Evolutionary conservation across 1,140 invertebrate species (phyloP).

Genomic region (Plutomurus gul): DNA sequence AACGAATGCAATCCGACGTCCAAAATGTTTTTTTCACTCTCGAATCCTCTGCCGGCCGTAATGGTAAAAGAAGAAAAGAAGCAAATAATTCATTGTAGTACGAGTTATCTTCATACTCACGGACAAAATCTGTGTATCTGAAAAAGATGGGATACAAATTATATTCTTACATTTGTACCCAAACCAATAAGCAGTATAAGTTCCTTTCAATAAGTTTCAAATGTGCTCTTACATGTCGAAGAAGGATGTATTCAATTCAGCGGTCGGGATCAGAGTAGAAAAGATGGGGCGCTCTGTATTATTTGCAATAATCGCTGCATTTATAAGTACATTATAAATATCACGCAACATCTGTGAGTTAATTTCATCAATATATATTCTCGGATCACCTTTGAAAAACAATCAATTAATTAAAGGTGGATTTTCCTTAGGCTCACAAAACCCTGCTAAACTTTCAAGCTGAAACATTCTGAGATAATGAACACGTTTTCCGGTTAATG

Average conservation of each 20-base stretch:
- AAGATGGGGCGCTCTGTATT: background rate
- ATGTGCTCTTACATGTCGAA: background rate
- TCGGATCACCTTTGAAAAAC: background rate
- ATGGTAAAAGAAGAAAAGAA: constrained; percentile 18
- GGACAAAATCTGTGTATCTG: constrained; percentile 31
- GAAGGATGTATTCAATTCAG: background rate
- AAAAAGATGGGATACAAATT: background rate
- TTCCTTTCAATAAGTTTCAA: no score
- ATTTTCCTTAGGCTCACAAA: no score
- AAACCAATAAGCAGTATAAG: no score
- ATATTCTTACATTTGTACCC: no score
- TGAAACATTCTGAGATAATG: no score
- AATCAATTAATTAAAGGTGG: background rate
- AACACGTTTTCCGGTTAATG: no score
- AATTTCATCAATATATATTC: background rate
- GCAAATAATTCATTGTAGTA: constrained; percentile 41
- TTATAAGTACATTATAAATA: background rate
- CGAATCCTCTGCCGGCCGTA: constrained; percentile 4
- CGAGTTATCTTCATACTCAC: constrained; percentile 34
- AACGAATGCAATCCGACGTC: background rate
- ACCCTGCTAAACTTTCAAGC: no score
- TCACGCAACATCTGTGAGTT: background rate
- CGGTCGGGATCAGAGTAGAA: background rate
- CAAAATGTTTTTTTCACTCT: constrained; percentile 31
- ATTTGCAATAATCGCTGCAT: background rate